Base-by-base conservation (phyloP, 2,113 vertebrate genomes). In the Mesembrinibis cayennensis region DNA sequence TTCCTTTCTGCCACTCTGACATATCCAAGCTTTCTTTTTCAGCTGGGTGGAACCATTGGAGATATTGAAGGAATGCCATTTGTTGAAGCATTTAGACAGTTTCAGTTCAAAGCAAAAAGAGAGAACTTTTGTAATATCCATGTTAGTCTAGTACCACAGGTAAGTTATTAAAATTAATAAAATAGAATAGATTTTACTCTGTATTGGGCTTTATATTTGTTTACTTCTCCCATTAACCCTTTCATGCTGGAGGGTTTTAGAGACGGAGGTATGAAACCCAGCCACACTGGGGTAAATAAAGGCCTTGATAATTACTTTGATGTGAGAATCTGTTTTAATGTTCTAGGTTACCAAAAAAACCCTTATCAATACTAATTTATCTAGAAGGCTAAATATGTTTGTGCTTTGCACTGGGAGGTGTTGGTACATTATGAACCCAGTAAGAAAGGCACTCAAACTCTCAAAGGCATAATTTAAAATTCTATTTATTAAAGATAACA, bases 1-100 rank as follows among this genome's bases (percentile, higher is more conserved):
- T 78, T 89, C 20, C 32, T 63, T 90, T 89, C n/a, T 81, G 38
- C 12, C 3, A 42, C 44, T 55, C 52, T 93, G 45, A 89, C 44
- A 30, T 34, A 73, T 32, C 25, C 20, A 83, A 55, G 9, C 27
- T 66, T 96, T 94, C 53, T 89, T 91, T 96, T 95, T 73, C 93
- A 98, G 98, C 93, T 99, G 90, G 98, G 98, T 71, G 98, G 98
- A 94, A 98, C 98, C 58, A 98, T 98, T 82, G 98, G 98, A 71
- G 98, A 98, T 92, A 98, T 99, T 29, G 98, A 99, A 97, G 98
- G 98, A 88, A 99, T 99, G 98, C 98, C 98, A 1, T 99, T 98
- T 94, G 96, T 99, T 87, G 98, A 99, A 97, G 98, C 98, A 3
- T 99, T 99, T 93, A 98, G 98, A 72, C 98, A 98, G 58, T 99